A percentile compares a stretch with the other conserved stretches of the same genome.
phyloP scores from a whole-genome alignment of 2,888 invertebrate species.

The Dolomedes plantarius region DNA sequence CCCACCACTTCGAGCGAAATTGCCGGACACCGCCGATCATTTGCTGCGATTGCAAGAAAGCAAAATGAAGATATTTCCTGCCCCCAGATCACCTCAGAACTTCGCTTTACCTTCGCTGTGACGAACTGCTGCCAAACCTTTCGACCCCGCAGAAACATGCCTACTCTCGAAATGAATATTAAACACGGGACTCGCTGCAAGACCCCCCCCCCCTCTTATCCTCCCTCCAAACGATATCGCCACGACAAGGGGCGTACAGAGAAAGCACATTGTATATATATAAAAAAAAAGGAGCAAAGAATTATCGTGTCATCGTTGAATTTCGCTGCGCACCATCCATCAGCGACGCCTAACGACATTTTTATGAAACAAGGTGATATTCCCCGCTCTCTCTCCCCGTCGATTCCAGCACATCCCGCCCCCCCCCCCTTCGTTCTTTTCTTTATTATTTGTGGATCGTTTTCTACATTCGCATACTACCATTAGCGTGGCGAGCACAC shows the following conservation, averaged over 20 bases:
- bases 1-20: too few relatives aligned
- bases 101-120: too few relatives aligned
- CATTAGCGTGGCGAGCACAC: slow-evolving; percentile 45
- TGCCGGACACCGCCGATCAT: too few relatives aligned
- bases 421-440: background rate
- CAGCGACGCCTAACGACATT: slow-evolving; percentile 57
- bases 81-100: too few relatives aligned
- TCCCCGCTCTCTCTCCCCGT: background rate
- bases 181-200: slow-evolving; percentile 47
- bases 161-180: slow-evolving; percentile 59
- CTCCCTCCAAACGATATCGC: slow-evolving; percentile 6
- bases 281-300: background rate
- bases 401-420: background rate
- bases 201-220: slow-evolving; percentile 13
- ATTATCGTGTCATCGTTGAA: slow-evolving; percentile 56
- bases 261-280: too few relatives aligned
- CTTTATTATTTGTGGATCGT: background rate
- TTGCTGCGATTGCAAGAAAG: too few relatives aligned
- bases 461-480: background rate
- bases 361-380: slow-evolving; percentile 57
- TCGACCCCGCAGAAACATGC: background rate
- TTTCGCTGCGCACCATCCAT: slow-evolving; percentile 50
- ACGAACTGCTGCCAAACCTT: background rate
- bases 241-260: slow-evolving; percentile 44
- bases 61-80: too few relatives aligned